Percentiles rank a stretch among this genome's conserved stretches.
phyloP scores from a whole-genome alignment of 2,113 vertebrate species.

The Callorhinus ursinus region DNA sequence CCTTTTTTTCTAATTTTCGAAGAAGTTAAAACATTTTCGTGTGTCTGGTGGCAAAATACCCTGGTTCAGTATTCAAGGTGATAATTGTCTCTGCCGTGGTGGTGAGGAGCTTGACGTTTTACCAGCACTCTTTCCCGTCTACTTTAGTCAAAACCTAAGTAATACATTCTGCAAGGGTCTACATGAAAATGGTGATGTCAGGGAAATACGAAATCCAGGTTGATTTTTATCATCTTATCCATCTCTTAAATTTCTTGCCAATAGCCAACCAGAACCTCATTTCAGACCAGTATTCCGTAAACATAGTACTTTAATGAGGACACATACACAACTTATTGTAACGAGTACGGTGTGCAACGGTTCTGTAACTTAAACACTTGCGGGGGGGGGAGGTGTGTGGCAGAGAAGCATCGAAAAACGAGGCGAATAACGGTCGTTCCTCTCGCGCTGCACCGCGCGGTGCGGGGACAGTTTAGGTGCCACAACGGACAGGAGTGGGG shows the following conservation, averaged over 20 bases:
- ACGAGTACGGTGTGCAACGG: fast-evolving
- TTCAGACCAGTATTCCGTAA: background rate
- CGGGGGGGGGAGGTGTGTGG: fast-evolving
- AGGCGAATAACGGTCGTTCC: background rate
- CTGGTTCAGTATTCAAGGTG: too few relatives aligned
- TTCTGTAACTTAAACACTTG: too few relatives aligned
- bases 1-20: too few relatives aligned
- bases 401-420: background rate
- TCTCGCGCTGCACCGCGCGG: background rate
- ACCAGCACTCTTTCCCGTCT: too few relatives aligned
- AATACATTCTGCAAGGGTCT: background rate
- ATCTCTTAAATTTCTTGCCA: background rate
- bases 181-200: background rate
- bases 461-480: background rate
- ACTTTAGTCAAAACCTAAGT: background rate
- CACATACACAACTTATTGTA: too few relatives aligned
- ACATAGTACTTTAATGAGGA: background rate
- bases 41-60: too few relatives aligned
- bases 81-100: fast-evolving
- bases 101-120: too few relatives aligned
- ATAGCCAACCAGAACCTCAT: background rate
- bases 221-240: background rate
- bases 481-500: background rate
- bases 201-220: background rate
- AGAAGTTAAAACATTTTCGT: too few relatives aligned